phyloP scores from a whole-genome alignment of 2,113 vertebrate genomes.

The Zosterops borbonicus region DNA sequence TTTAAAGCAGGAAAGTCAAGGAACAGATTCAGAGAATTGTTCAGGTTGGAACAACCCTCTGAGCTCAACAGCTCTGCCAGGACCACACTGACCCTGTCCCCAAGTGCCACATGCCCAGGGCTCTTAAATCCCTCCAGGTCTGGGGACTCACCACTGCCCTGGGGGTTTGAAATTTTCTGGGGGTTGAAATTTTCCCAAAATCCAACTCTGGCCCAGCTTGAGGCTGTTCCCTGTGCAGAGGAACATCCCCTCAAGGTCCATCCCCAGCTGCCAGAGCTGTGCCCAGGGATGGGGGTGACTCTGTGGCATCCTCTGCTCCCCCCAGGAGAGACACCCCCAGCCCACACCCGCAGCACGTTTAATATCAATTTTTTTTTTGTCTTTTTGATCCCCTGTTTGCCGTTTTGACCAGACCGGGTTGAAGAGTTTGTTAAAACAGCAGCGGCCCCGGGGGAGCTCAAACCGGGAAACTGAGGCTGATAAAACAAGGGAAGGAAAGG shows the following conservation, averaged over 20 bases:
- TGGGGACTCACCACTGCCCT: neutral
- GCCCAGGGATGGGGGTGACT: neutral
- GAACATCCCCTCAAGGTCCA: neutral
- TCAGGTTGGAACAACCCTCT: neutral
- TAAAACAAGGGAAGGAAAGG: fast-evolving
- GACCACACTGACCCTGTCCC: neutral
- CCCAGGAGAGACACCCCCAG: fast-evolving
- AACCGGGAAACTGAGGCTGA: fast-evolving
- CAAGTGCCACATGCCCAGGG: neutral
- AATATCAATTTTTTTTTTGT: neutral
- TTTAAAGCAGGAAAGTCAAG: neutral
- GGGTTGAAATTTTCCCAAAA: neutral
- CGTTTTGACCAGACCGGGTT: neutral
- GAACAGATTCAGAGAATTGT: neutral
- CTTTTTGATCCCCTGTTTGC: neutral
- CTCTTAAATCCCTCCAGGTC: fast-evolving
- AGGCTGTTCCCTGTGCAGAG: neutral
- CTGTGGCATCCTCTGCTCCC: fast-evolving
- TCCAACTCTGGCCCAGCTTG: neutral
- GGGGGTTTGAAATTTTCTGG: too few species aligned
- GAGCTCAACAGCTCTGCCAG: neutral
- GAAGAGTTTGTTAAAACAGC: neutral
- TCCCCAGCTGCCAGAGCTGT: neutral
- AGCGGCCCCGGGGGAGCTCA: neutral
- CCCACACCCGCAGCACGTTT: neutral